Evolutionary conservation across 2,888 invertebrate species (phyloP).

Genomic region (Cephus pulcher): DNA sequence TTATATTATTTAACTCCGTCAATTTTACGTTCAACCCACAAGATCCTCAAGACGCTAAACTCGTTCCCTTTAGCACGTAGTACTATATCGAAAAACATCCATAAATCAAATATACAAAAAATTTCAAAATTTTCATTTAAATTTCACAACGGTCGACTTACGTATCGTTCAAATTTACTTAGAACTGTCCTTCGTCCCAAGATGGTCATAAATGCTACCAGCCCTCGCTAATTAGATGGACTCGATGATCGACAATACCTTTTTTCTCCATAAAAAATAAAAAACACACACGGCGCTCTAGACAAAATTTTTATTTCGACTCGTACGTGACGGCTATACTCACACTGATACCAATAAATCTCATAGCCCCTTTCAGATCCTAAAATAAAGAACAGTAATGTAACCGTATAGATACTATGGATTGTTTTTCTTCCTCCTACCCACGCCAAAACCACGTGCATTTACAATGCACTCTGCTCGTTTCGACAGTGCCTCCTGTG

Average conservation of each 20-base stretch:
- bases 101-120: neutral
- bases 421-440: neutral
- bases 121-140: neutral
- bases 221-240: too few species aligned
- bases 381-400: neutral
- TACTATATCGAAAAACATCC: neutral
- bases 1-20: neutral
- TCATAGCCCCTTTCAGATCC: neutral
- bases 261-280: neutral
- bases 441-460: neutral
- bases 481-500: neutral
- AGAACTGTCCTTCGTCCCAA: too few species aligned
- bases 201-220: too few species aligned
- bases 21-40: neutral
- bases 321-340: neutral
- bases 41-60: neutral
- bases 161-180: too few species aligned
- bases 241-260: neutral
- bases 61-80: neutral
- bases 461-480: neutral
- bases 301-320: neutral
- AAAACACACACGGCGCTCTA: neutral
- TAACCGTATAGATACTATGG: neutral
- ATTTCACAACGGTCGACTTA: neutral
- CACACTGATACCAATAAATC: neutral